Conservation (phyloP, 2,797 vertebrate species). For the Sphenodon punctatus region DNA sequence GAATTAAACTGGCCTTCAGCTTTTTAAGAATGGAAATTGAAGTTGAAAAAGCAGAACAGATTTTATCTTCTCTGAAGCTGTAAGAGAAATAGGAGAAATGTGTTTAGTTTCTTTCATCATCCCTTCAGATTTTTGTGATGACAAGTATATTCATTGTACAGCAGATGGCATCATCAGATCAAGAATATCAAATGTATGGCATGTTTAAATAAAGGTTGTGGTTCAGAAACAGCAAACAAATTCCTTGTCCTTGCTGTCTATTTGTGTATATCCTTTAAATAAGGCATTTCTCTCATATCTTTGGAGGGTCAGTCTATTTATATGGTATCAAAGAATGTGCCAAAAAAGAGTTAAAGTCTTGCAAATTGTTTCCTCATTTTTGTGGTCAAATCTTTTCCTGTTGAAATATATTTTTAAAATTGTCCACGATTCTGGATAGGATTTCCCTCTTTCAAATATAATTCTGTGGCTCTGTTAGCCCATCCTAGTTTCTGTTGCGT, state of each 20-base stretch:
- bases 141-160: conserved; percentile 27
- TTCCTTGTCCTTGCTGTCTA: too few relatives aligned
- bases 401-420: too few relatives aligned
- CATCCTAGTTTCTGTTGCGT: not conserved
- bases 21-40: not conserved
- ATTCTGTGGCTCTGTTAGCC: too few relatives aligned
- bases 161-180: conserved; percentile 54
- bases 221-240: not conserved
- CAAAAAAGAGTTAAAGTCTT: too few relatives aligned
- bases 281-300: not conserved
- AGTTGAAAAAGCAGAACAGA: not conserved
- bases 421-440: too few relatives aligned
- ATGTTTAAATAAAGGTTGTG: not conserved
- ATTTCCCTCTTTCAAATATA: too few relatives aligned
- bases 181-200: conserved; percentile 10
- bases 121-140: not conserved
- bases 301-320: not conserved
- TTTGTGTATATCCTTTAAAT: not conserved
- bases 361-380: too few relatives aligned
- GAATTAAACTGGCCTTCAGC: not conserved
- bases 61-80: not conserved
- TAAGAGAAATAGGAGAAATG: not conserved
- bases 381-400: too few relatives aligned
- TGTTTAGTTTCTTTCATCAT: not conserved
- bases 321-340: too few relatives aligned